A percentile compares a stretch with the other conserved stretches of the same genome.
These are phyloP conservation scores for Melospiza georgiana DNA, from an alignment of 2,113 vertebrate species.

Conservation along the genomic window DNA sequence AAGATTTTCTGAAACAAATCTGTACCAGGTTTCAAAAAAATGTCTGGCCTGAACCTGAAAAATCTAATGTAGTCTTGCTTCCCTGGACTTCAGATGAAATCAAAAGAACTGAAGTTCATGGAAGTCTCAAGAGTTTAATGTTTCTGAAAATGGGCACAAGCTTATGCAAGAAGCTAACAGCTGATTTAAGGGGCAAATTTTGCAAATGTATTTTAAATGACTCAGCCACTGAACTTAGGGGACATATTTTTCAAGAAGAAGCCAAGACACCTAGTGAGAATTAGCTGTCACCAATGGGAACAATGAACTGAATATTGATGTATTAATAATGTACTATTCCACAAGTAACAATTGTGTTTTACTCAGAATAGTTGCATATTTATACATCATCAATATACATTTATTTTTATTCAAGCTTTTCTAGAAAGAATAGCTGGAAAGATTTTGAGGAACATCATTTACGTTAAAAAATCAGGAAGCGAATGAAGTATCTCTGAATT, in stretches of 20 bases:
- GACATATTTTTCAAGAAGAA: neutral
- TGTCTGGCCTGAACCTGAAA: neutral
- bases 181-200: neutral
- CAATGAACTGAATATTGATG: neutral
- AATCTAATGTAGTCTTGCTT: neutral
- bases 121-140: neutral
- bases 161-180: neutral
- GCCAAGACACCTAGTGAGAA: neutral
- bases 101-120: neutral
- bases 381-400: neutral
- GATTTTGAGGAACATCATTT: neutral
- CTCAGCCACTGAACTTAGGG: neutral
- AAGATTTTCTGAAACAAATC: neutral
- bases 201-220: neutral
- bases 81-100: neutral
- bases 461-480: neutral
- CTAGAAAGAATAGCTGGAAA: neutral
- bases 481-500: neutral
- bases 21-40: neutral
- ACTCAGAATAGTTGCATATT: slow-evolving; percentile 39
- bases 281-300: neutral
- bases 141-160: neutral
- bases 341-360: neutral
- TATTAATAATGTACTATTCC: slow-evolving; percentile 47
- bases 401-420: neutral